Conservation (phyloP, 2,888 invertebrate genomes). For the Drosophila limbata region DNA sequence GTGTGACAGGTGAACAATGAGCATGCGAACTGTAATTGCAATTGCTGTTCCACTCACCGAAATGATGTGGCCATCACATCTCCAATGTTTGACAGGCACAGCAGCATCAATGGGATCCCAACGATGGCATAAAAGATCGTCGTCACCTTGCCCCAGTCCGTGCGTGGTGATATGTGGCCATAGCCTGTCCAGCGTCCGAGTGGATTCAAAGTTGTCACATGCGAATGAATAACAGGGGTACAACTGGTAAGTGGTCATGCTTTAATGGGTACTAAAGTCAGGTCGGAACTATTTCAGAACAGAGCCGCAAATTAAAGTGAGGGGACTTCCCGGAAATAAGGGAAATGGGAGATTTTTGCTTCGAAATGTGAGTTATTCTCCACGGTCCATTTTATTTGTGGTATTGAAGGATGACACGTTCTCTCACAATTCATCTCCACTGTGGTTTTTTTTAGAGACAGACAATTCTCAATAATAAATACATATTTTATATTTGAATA, state of each 20-base stretch:
- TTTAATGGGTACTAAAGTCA: slow-evolving; percentile 21
- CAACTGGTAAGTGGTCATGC: slow-evolving; percentile 8
- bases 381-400: too few relatives aligned
- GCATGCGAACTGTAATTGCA: not conserved
- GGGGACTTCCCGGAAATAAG: too few relatives aligned
- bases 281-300: not conserved
- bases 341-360: not conserved
- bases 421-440: too few relatives aligned
- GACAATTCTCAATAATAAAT: too few relatives aligned
- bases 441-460: too few relatives aligned
- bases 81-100: slow-evolving; percentile 97
- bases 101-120: slow-evolving; percentile 97
- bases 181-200: slow-evolving; percentile 89
- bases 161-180: slow-evolving; percentile 97
- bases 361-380: too few relatives aligned
- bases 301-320: not conserved
- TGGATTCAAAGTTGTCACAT: slow-evolving; percentile 14
- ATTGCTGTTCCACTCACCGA: slow-evolving; percentile 85
- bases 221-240: slow-evolving; percentile 24
- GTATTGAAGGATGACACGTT: too few relatives aligned
- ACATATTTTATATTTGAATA: not conserved
- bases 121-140: slow-evolving; percentile 98
- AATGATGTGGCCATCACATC: slow-evolving; percentile 97
- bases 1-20: not conserved
- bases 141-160: slow-evolving; percentile 96